Conservation (phyloP, 2,113 vertebrate genomes). For the Uropsilus gracilis region DNA sequence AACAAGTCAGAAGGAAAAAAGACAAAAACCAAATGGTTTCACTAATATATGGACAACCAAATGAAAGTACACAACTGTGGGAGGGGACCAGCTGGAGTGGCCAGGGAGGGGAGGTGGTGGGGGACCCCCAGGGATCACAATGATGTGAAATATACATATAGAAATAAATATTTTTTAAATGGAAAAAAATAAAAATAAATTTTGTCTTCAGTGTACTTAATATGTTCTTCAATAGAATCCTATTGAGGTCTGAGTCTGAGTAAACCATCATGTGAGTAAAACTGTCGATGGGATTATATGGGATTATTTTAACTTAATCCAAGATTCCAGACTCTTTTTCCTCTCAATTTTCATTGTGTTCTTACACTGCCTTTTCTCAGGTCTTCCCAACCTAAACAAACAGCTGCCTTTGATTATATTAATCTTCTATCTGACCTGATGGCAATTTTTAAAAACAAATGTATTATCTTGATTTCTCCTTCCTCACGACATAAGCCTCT, state of each 20-base stretch:
- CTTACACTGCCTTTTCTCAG: neutral
- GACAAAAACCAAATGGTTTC: too few species aligned
- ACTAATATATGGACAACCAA: too few species aligned
- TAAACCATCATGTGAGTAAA: neutral
- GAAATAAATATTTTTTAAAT: too few species aligned
- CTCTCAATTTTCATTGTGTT: neutral
- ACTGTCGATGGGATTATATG: neutral
- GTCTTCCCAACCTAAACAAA: neutral
- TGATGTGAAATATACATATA: too few species aligned
- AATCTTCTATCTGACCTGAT: neutral
- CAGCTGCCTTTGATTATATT: neutral
- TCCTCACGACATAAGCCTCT: neutral
- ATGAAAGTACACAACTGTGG: too few species aligned
- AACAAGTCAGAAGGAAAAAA: too few species aligned
- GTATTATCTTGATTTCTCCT: neutral
- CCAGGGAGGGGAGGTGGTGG: too few species aligned
- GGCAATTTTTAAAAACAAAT: neutral
- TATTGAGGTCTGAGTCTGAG: neutral
- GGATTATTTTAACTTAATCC: too few species aligned
- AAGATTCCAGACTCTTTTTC: neutral
- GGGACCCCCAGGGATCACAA: too few species aligned
- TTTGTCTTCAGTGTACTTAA: neutral
- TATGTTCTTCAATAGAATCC: neutral
- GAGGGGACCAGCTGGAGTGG: too few species aligned
- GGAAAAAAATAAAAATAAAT: too few species aligned